phyloP scores from a whole-genome alignment of 2,113 vertebrate species.

The Eurypyga helias region DNA sequence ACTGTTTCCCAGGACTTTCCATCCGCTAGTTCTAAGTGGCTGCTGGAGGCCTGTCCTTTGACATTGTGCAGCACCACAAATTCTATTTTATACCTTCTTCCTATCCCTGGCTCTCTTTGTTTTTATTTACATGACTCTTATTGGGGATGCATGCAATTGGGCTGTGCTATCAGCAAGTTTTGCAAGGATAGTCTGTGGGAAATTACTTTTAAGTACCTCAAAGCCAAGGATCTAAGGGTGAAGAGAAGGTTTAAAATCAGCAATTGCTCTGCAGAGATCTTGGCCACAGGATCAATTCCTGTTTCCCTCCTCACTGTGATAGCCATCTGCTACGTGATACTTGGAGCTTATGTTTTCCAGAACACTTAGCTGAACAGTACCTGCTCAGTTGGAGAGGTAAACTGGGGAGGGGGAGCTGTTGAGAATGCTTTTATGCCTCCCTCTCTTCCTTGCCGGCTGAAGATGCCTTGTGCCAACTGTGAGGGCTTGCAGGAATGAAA shows the following conservation, averaged over 20 bases:
- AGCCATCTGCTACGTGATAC: background rate
- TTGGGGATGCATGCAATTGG: rapidly evolving
- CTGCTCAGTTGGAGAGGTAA: background rate
- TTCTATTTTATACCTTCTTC: background rate
- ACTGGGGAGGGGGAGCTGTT: background rate
- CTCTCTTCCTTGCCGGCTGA: background rate
- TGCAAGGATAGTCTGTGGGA: too few species aligned
- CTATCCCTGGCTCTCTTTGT: background rate
- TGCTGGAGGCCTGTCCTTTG: background rate
- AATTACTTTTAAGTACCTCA: background rate
- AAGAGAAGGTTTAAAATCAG: background rate
- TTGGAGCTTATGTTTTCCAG: background rate
- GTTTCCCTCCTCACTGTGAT: background rate
- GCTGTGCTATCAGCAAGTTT: background rate
- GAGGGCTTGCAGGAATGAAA: background rate
- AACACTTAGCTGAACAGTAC: background rate
- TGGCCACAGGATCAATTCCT: background rate
- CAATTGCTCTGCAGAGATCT: background rate
- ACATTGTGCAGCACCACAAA: background rate
- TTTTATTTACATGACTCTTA: background rate
- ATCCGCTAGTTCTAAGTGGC: background rate
- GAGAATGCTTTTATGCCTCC: background rate
- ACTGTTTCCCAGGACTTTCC: background rate
- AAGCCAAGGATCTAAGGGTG: background rate
- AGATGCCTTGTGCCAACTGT: background rate